These are phyloP conservation scores for Embidobia sp. DNA, from an alignment of 2,888 invertebrate species.

Conservation along the genomic window DNA sequence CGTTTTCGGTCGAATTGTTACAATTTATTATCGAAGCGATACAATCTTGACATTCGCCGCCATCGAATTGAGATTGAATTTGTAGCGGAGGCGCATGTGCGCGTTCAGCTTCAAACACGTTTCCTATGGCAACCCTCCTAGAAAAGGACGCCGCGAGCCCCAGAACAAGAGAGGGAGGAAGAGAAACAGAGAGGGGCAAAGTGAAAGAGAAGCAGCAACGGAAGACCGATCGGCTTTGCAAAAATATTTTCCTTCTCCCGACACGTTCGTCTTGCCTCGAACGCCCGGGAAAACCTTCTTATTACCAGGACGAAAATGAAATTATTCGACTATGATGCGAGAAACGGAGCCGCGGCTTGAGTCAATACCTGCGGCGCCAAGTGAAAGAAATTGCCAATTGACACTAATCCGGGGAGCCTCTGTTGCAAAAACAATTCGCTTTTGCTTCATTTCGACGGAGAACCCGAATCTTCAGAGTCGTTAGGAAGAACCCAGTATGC, in stretches of 20 bases:
- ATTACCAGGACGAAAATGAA: conserved; percentile 10
- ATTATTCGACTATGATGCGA: conserved; percentile 1
- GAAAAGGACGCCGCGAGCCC: conserved; percentile 2
- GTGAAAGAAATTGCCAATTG: too few species aligned
- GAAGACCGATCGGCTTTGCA: conserved; percentile 31
- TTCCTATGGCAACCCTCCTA: conserved; percentile 60
- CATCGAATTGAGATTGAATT: conserved; percentile 68
- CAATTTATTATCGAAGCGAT: conserved; percentile 66
- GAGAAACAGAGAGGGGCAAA: not conserved
- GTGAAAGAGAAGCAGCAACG: too few species aligned
- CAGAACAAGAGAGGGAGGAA: not conserved
- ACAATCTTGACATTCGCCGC: conserved; percentile 68
- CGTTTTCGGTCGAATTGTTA: conserved; percentile 61
- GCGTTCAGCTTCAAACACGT: conserved; percentile 34
- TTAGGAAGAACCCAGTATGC: too few species aligned
- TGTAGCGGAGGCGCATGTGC: conserved; percentile 51
- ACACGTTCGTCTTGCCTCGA: not conserved
- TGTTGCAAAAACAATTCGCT: too few species aligned
- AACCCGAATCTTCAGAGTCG: too few species aligned
- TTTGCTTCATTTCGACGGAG: too few species aligned
- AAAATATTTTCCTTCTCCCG: conserved; percentile 37
- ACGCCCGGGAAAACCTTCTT: conserved; percentile 17
- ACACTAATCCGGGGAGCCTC: too few species aligned
- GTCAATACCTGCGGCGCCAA: not conserved
- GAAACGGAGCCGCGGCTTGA: too few species aligned